Conservation (phyloP, 2,888 invertebrate genomes). For the Dermolepida albohirtum region DNA sequence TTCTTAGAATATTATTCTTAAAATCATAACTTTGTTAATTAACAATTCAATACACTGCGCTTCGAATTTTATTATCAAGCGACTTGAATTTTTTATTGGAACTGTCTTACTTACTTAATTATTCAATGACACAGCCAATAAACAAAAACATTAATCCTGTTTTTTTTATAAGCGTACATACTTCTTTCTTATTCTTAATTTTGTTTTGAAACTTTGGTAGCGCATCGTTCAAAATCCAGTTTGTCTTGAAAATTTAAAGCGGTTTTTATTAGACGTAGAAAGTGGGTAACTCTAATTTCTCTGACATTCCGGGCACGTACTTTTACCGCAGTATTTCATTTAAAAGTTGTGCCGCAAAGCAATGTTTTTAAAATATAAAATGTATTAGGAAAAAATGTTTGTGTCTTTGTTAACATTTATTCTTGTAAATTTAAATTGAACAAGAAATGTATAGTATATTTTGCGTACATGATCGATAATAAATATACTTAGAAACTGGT, state of each 20-base stretch:
- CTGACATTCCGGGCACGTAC: slow-evolving; percentile 19
- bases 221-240: slow-evolving; percentile 8
- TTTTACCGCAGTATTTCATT: slow-evolving; percentile 20
- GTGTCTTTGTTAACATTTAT: too few relatives aligned
- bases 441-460: too few relatives aligned
- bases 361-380: slow-evolving; percentile 18
- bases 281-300: slow-evolving; percentile 8
- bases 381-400: too few relatives aligned
- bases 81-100: background rate
- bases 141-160: slow-evolving; percentile 12
- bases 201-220: slow-evolving; percentile 3
- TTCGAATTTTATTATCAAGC: too few relatives aligned
- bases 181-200: slow-evolving; percentile 12
- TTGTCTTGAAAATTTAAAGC: slow-evolving; percentile 19
- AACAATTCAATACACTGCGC: too few relatives aligned
- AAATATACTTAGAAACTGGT: too few relatives aligned
- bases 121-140: slow-evolving; percentile 11
- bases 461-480: too few relatives aligned
- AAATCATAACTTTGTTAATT: too few relatives aligned
- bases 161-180: background rate
- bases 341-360: slow-evolving; percentile 11
- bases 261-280: slow-evolving; percentile 15
- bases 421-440: too few relatives aligned
- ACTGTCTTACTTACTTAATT: slow-evolving; percentile 1
- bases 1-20: too few relatives aligned